Evolutionary conservation across 2,113 vertebrate species (phyloP), one percentile per base, ranked within the genome.

Genomic region (Forbesichthys papilliferus): DNA sequence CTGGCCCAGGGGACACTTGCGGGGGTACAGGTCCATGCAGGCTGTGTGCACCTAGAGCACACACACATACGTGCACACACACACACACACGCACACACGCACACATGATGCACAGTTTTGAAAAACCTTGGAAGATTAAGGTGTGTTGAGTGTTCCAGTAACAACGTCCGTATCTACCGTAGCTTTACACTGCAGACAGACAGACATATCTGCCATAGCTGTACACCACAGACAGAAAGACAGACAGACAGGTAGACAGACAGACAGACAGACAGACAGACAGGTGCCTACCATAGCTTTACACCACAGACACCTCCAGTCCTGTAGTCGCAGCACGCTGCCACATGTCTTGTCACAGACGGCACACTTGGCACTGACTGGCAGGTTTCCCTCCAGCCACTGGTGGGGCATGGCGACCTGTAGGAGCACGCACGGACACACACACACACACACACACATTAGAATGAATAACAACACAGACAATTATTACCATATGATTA

Each of bases 251-350:
- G 2, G 2, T 27, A 27, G 1, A 27, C 27, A 27, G 27, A 27
- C 27, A 27, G 27, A 27, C 27, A 27, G 20, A 27, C 27, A 27
- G 1, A 27, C 20, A 2, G 20, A 20, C 20, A 20, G 62, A 42
- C 70, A 61, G 74, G 67, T 68, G 59, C 91, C 90, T 81, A 99
- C 98, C 98, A 99, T 99, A 5, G 96, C 94, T 93, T 97, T 98
- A 89, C 98, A 99, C 98, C 98, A 99, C 77, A 99, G 95, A 91
- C 98, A 99, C 85, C 95, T 95, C 98, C 98, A 99, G 79, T 99
- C 98, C 74, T 99, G 98, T 54, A 99, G 93, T 34, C 97, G 93
- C 48, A 99, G 90, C 3, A 99, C 98, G 42, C 97, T 99, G 78
- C 98, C 98, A 60, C 98, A 99, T 0, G 98, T 98, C 90, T 98